phyloP scores from a whole-genome alignment of 2,888 invertebrate genomes.

The Athetis lepigone region DNA sequence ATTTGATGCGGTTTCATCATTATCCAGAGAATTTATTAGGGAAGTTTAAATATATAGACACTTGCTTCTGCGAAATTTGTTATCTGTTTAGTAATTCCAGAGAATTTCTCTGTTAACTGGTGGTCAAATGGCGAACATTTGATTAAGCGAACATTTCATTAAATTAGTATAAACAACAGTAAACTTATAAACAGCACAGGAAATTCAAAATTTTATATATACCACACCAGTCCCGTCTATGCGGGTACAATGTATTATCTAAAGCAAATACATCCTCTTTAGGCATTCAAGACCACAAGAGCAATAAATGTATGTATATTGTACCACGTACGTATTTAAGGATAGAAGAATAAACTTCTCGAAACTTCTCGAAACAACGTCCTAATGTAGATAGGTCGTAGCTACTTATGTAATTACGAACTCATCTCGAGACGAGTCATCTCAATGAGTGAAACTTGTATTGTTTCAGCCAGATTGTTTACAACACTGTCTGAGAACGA shows the following conservation, averaged over 20 bases:
- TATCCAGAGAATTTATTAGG: too few species aligned
- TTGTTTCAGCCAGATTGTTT: constrained; percentile 73
- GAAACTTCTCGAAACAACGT: constrained; percentile 59
- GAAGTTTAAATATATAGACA: too few species aligned
- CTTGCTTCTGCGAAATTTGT: too few species aligned
- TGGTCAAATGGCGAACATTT: too few species aligned
- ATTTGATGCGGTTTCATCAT: not conserved
- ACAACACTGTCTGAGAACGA: constrained; percentile 50
- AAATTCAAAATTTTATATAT: too few species aligned
- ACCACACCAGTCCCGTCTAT: too few species aligned
- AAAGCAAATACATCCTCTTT: not conserved
- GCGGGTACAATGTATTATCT: too few species aligned
- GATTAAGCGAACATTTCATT: too few species aligned
- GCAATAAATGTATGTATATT: constrained; percentile 10
- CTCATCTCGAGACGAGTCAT: constrained; percentile 72
- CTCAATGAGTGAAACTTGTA: constrained; percentile 75
- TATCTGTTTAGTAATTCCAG: too few species aligned
- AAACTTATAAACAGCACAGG: too few species aligned
- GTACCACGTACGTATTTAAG: not conserved
- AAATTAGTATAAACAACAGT: too few species aligned
- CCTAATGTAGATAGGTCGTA: constrained; percentile 60
- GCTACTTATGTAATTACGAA: constrained; percentile 75
- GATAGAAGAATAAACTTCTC: constrained; percentile 27
- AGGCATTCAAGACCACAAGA: not conserved
- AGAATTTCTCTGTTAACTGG: too few species aligned